Evolutionary conservation across 1,140 invertebrate genomes (phyloP), one percentile per base, ranked within the genome.

Genomic region (Leptinotarsa lineolata): DNA sequence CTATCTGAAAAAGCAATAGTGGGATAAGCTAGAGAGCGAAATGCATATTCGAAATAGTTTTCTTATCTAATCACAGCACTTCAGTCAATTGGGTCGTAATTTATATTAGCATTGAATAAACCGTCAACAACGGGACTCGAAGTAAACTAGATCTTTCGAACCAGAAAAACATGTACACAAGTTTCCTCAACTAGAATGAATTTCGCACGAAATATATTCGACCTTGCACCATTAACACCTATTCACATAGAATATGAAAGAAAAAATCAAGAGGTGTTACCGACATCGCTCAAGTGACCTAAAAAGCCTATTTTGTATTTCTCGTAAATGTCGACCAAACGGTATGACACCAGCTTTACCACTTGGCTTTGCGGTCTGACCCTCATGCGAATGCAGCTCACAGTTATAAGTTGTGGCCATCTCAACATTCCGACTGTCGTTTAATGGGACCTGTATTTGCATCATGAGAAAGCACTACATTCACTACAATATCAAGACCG

Each of bases 271-370:
- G 48, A 15, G 48, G n/a, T 18, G n/a, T 54, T 18, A 54, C 48
- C 48, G 48, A 54, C n/a, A 54, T 54, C 6, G 48, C n/a, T 18
- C 48, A 54, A 54, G 48, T 54, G 48, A 54, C 48, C 48, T 54
- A 18, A 54, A 54, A 54, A 54, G n/a, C 48, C 48, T n/a, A 54
- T 54, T 54, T 54, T 16, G 48, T 54, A 54, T n/a, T 54, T 54
- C 48, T 54, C 48, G 48, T 54, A 54, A 54, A 54, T 54, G 48
- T 54, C 48, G 48, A 54, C 48, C 48, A 15, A 54, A 54, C 48
- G 48, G 48, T 54, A 54, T 54, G 48, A 54, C 48, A 54, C 48
- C 48, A 54, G 48, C 48, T 54, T n/a, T 54, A 54, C 48, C 48
- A 54, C 48, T 54, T 54, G 16, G 48, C 15, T 54, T 54, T 54